These are phyloP conservation scores for Dryoscopus gambensis DNA, from an alignment of 2,113 vertebrate species.

Conservation along the genomic window DNA sequence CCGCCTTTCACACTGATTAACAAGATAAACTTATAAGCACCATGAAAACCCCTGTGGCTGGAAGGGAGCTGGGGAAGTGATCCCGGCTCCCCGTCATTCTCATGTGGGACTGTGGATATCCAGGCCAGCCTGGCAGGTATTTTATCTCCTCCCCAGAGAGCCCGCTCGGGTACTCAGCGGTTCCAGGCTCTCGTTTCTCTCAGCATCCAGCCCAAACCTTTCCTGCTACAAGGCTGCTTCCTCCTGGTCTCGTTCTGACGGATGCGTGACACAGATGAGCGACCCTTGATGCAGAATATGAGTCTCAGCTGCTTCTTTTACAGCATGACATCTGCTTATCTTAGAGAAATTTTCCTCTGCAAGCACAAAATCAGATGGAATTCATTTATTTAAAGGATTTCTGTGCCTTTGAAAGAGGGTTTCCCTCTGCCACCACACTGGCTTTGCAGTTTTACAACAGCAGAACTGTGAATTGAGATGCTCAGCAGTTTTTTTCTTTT, in stretches of 20 bases:
- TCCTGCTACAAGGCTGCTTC: neutral
- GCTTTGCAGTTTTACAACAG: neutral
- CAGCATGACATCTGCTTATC: neutral
- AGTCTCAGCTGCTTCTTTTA: neutral
- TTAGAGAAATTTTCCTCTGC: neutral
- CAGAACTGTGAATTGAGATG: neutral
- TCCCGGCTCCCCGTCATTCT: neutral
- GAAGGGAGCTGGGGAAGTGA: neutral
- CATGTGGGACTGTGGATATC: neutral
- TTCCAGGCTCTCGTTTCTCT: neutral
- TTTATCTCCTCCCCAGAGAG: neutral
- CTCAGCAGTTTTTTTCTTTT: rapidly evolving
- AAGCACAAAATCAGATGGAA: rapidly evolving
- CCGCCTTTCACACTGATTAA: neutral
- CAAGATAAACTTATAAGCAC: neutral
- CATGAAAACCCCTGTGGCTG: rapidly evolving
- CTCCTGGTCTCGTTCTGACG: neutral
- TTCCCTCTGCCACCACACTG: neutral
- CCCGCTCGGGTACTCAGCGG: neutral
- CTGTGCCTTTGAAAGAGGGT: neutral
- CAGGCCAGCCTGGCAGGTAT: neutral
- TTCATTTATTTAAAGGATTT: neutral
- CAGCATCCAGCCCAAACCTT: neutral
- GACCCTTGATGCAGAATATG: neutral
- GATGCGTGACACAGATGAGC: neutral